phyloP scores from a whole-genome alignment of 1,140 invertebrate species.

The Achroia grisella region DNA sequence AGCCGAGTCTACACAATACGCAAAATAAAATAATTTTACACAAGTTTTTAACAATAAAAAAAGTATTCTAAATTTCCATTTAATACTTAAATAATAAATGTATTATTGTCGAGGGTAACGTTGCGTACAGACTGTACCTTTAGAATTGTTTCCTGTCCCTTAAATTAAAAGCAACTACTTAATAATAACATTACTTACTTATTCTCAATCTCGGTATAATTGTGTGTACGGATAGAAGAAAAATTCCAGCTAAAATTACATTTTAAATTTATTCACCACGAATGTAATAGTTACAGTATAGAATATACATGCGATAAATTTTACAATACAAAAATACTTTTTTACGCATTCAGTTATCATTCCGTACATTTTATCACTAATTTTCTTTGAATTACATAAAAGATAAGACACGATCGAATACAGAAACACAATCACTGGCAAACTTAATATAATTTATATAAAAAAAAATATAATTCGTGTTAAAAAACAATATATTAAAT shows the following conservation, averaged over 20 bases:
- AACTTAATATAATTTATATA: background rate
- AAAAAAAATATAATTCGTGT: constrained; percentile 24
- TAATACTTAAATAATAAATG: too few relatives aligned
- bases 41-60: too few relatives aligned
- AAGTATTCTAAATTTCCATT: too few relatives aligned
- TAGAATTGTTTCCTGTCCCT: constrained; percentile 66
- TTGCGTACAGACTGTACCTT: constrained; percentile 7
- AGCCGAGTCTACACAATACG: too few relatives aligned
- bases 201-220: constrained; percentile 14
- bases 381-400: constrained; percentile 3
- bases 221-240: constrained; percentile 8
- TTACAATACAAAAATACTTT: constrained; percentile 65
- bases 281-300: constrained; percentile 39
- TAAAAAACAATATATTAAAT: constrained; percentile 25
- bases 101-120: too few relatives aligned
- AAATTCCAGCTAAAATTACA: constrained; percentile 51
- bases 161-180: constrained; percentile 16
- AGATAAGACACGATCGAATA: constrained; percentile 4
- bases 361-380: constrained; percentile 15
- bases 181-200: constrained; percentile 47
- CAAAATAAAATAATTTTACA: too few relatives aligned
- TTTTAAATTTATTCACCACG: constrained; percentile 60
- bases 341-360: constrained; percentile 29
- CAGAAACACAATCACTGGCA: constrained; percentile 5
- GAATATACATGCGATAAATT: constrained; percentile 62